A percentile compares a stretch with the other conserved stretches of the same genome.
These are phyloP conservation scores for Caenorhabditis latens DNA, from an alignment of 1,140 invertebrate species.

Conservation along the genomic window DNA sequence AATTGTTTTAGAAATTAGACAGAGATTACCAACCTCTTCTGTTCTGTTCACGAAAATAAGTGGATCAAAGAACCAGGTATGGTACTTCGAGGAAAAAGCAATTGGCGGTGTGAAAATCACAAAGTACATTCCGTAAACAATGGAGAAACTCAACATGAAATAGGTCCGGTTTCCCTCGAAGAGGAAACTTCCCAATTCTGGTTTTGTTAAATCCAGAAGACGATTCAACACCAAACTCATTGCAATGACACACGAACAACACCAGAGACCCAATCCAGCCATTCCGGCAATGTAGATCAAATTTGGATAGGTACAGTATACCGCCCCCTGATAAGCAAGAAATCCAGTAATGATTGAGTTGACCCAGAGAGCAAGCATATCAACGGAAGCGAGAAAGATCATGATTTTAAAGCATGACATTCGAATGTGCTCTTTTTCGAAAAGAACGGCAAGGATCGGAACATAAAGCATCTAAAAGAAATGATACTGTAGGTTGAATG, in stretches of 20 bases:
- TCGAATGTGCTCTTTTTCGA: conserved; percentile 21
- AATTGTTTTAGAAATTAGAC: background rate
- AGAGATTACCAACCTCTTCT: conserved; percentile 1
- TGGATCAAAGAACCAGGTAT: conserved; percentile 30
- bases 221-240: conserved; percentile 25
- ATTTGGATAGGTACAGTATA: conserved; percentile 40
- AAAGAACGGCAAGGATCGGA: background rate
- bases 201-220: background rate
- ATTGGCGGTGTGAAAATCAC: conserved; percentile 11
- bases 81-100: conserved; percentile 6
- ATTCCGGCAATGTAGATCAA: conserved; percentile 15
- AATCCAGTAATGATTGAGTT: conserved; percentile 45
- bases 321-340: conserved; percentile 34
- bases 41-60: conserved; percentile 22
- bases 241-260: conserved; percentile 14
- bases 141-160: background rate
- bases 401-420: conserved; percentile 56
- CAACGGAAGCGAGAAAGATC: conserved; percentile 18
- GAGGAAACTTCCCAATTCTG: background rate
- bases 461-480: conserved; percentile 7
- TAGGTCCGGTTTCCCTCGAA: background rate
- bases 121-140: conserved; percentile 21
- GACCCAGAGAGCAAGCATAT: conserved; percentile 17
- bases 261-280: conserved; percentile 32
- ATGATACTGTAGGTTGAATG: no score